Conservation (phyloP, 2,888 invertebrate species). For the Rambutsinella grinnellia region DNA sequence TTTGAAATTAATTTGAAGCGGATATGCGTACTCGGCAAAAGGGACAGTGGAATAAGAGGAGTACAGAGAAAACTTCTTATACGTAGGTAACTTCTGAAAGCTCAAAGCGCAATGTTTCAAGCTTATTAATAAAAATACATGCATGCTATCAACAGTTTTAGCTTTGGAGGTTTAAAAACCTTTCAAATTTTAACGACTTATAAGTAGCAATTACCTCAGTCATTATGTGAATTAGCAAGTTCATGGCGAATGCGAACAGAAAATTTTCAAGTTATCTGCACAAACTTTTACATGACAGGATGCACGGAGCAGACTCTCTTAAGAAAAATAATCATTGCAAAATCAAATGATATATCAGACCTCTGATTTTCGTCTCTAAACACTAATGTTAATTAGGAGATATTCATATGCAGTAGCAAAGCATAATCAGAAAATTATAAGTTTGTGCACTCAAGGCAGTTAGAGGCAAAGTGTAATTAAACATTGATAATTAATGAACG, state of each 20-base stretch:
- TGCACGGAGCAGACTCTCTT: background rate
- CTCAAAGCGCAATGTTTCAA: background rate
- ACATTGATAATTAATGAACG: background rate
- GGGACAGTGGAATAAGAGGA: background rate
- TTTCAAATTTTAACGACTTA: background rate
- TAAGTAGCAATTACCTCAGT: background rate
- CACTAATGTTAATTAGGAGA: too few species aligned
- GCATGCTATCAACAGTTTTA: background rate
- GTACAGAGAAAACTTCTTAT: background rate
- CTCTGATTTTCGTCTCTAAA: too few species aligned
- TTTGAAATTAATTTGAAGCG: too few species aligned
- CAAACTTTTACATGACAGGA: background rate
- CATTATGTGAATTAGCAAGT: background rate
- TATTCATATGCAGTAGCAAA: too few species aligned
- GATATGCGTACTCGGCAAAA: background rate
- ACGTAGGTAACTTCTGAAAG: background rate
- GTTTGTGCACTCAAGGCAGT: too few species aligned
- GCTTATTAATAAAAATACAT: background rate
- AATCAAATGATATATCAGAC: background rate
- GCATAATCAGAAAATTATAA: too few species aligned
- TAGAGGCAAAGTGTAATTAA: background rate
- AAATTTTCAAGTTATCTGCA: background rate
- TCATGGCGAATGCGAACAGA: background rate
- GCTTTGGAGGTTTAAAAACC: background rate
- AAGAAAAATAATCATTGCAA: background rate